A percentile compares a stretch with the other conserved stretches of the same genome.
These are phyloP conservation scores for Sterrhoptilus dennistouni DNA, from an alignment of 2,113 vertebrate genomes.

Conservation along the genomic window DNA sequence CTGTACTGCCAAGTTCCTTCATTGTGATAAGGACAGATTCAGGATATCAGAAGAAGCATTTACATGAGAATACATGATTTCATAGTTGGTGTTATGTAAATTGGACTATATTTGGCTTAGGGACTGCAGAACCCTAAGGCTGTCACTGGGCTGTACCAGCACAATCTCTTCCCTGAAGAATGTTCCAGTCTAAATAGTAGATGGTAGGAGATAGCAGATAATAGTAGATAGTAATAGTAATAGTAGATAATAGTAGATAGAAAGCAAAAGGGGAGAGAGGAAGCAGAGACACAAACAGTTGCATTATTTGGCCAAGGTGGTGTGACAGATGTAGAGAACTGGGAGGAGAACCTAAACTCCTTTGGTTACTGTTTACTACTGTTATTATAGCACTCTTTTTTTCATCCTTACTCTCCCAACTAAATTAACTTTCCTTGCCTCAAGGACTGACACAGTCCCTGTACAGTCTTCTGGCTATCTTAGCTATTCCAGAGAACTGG, in stretches of 20 bases:
- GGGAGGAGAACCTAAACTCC: neutral
- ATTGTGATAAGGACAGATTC: neutral
- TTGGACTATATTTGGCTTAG: neutral
- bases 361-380: constrained; percentile 4
- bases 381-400: neutral
- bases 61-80: neutral
- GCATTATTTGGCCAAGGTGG: neutral
- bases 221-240: neutral
- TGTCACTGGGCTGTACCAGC: neutral
- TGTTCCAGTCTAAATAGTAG: neutral
- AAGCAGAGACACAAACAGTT: neutral
- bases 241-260: neutral
- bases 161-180: neutral
- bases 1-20: neutral
- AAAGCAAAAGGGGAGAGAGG: neutral
- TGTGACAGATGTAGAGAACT: neutral
- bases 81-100: neutral
- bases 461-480: neutral
- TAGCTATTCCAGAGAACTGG: constrained; percentile 39
- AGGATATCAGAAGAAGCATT: neutral
- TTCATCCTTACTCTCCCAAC: constrained; percentile 23
- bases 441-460: constrained; percentile 29
- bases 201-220: neutral
- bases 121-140: neutral
- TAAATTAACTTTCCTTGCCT: constrained; percentile 67